A percentile compares a stretch with the other conserved stretches of the same genome.
These are phyloP conservation scores for Phocides pigmalion DNA, from an alignment of 1,140 invertebrate genomes.

Conservation along the genomic window DNA sequence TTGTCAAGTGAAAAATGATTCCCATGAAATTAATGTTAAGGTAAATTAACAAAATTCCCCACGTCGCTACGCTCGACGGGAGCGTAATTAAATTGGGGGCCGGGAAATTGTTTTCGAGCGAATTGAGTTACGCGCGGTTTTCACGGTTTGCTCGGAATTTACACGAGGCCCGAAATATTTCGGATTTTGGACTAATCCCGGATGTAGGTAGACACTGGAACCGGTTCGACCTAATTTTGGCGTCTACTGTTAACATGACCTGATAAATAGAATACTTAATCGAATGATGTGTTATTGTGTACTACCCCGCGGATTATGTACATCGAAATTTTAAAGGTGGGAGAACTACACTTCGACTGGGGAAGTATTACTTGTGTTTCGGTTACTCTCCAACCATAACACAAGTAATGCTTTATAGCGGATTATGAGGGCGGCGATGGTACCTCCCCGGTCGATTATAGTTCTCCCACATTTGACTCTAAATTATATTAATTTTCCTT, in stretches of 20 bases:
- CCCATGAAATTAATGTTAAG: neutral
- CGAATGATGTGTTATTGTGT: no score
- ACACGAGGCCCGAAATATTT: neutral
- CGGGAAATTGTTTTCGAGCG: conserved; percentile 25
- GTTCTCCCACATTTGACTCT: no score
- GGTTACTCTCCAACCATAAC: no score
- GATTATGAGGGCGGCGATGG: no score
- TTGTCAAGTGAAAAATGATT: neutral
- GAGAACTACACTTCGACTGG: no score
- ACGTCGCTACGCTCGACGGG: neutral
- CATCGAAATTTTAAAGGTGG: no score
- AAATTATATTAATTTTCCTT: no score
- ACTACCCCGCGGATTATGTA: no score
- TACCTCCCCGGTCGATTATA: no score
- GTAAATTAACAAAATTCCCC: conserved; percentile 26
- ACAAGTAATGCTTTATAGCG: no score
- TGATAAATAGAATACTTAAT: no score
- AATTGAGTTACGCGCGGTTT: conserved; percentile 21
- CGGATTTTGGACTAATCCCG: neutral
- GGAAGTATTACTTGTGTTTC: no score
- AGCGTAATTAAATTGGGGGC: conserved; percentile 22
- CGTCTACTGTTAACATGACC: neutral
- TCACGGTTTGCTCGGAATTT: conserved; percentile 2
- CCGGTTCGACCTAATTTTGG: neutral
- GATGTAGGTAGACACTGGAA: neutral